phyloP scores from a whole-genome alignment of 1,140 invertebrate genomes.

The Leptonema lineaticorne region DNA sequence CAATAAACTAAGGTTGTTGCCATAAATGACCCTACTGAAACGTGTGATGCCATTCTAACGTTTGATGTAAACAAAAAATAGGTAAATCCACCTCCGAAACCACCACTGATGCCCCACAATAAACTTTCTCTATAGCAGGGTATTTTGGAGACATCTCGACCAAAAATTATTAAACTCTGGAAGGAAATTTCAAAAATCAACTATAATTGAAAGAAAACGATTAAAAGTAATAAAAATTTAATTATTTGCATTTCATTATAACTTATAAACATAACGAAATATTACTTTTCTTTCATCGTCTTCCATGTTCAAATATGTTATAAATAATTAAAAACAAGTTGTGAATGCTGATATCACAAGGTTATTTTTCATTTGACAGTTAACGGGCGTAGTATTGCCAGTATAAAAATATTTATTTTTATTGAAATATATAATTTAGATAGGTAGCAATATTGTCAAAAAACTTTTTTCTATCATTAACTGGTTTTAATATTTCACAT shows the following conservation, averaged over 20 bases:
- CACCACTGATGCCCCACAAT: conserved; percentile 59
- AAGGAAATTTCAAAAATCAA: not conserved
- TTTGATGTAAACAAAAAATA: conserved; percentile 64
- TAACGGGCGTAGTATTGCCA: not conserved
- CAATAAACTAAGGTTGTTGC: conserved; percentile 58
- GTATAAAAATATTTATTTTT: not conserved
- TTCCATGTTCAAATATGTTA: not conserved
- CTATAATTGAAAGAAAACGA: not conserved
- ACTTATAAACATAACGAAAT: not conserved
- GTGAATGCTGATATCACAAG: too few relatives aligned
- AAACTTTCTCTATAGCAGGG: conserved; percentile 60
- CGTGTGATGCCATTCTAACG: conserved; percentile 51
- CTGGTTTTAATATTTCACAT: too few relatives aligned
- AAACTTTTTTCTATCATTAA: too few relatives aligned
- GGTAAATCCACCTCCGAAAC: conserved; percentile 56
- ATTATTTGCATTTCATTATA: not conserved
- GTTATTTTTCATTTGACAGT: conserved; percentile 2
- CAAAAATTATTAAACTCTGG: conserved; percentile 48
- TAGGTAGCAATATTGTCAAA: not conserved
- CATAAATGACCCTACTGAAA: conserved; percentile 57
- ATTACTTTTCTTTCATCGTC: not conserved
- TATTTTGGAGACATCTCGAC: conserved; percentile 55
- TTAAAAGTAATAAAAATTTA: not conserved
- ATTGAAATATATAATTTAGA: not conserved
- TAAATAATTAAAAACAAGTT: not conserved